Conservation (phyloP, 1,140 invertebrate species). For the Sarcophaga peregrina region DNA sequence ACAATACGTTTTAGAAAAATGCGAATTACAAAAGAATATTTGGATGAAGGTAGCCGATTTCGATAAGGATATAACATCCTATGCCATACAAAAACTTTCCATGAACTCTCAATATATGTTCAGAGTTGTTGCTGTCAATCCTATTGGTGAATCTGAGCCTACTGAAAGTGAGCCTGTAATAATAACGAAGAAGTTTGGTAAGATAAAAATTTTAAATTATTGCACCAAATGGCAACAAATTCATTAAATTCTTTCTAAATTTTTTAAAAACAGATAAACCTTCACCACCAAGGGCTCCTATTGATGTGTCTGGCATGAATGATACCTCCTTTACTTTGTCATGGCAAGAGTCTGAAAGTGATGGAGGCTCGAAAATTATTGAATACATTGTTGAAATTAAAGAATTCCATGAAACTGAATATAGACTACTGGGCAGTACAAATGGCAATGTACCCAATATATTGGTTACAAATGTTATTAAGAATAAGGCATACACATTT, state of each 20-base stretch:
- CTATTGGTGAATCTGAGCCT: slow-evolving; percentile 81
- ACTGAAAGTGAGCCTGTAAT: slow-evolving; percentile 77
- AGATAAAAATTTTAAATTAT: slow-evolving; percentile 46
- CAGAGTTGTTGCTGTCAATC: slow-evolving; percentile 84
- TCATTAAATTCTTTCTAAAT: not conserved
- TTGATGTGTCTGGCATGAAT: slow-evolving; percentile 84
- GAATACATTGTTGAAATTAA: slow-evolving; percentile 88
- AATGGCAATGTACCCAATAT: slow-evolving; percentile 73
- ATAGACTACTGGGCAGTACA: slow-evolving; percentile 78
- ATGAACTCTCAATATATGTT: slow-evolving; percentile 87
- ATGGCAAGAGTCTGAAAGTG: slow-evolving; percentile 83
- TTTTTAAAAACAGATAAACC: slow-evolving; percentile 75
- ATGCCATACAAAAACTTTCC: slow-evolving; percentile 80
- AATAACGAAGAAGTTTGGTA: slow-evolving; percentile 74
- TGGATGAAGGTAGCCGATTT: slow-evolving; percentile 85
- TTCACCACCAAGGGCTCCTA: slow-evolving; percentile 80
- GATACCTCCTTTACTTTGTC: slow-evolving; percentile 84
- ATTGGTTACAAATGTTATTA: slow-evolving; percentile 76
- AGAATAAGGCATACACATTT: slow-evolving; percentile 81
- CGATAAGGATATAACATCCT: slow-evolving; percentile 76
- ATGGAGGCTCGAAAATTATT: slow-evolving; percentile 86
- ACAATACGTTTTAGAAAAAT: slow-evolving; percentile 85
- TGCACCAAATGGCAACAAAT: not conserved
- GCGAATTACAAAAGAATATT: slow-evolving; percentile 74
- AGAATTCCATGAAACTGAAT: slow-evolving; percentile 79